phyloP scores from a whole-genome alignment of 2,888 invertebrate genomes.

The Eupithecia abbreviata region DNA sequence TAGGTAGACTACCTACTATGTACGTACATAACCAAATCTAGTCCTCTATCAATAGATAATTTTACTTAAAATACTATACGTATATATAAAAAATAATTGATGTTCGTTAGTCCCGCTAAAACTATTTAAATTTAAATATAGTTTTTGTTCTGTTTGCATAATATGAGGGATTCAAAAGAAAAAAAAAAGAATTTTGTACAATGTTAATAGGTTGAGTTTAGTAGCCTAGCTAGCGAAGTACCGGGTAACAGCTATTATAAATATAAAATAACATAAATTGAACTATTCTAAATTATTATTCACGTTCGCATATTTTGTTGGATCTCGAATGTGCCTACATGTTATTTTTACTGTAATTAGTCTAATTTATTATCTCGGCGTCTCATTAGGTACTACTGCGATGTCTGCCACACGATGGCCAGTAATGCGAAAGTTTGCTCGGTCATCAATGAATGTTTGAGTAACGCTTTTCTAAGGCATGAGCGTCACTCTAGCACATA shows the following conservation, averaged over 20 bases:
- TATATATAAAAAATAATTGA: no score
- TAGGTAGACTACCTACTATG: neutral
- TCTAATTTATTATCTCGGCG: neutral
- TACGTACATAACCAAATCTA: neutral
- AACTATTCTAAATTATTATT: neutral
- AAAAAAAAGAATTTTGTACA: no score
- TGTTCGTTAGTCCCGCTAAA: no score
- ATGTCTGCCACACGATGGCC: neutral
- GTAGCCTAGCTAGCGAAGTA: no score
- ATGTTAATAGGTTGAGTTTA: no score
- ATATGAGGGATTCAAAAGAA: no score
- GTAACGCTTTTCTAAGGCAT: neutral
- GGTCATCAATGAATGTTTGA: neutral
- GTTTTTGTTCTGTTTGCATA: no score
- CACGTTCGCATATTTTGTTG: neutral
- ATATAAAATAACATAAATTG: neutral
- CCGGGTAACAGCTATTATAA: neutral
- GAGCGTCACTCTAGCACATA: neutral
- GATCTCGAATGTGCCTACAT: neutral
- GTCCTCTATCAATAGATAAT: neutral
- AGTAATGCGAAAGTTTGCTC: neutral
- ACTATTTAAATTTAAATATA: no score
- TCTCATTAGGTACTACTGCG: neutral
- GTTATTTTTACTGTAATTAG: neutral
- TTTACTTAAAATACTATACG: neutral